Evolutionary conservation across 2,113 vertebrate species (phyloP).

Genomic region (Perca flavescens): DNA sequence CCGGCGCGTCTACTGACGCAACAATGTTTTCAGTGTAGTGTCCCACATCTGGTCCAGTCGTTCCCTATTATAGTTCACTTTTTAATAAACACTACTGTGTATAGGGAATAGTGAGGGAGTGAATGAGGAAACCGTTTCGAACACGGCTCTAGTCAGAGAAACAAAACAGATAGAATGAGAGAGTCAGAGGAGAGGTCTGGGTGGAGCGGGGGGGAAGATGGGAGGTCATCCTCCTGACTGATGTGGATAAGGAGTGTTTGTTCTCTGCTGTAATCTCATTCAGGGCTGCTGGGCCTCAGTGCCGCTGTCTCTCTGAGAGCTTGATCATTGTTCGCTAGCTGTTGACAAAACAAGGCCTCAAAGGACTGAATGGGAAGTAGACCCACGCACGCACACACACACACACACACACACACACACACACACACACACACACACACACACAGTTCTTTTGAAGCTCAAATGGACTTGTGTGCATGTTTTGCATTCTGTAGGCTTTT

Average conservation of each 20-base stretch:
- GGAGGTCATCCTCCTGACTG: conserved; percentile 28
- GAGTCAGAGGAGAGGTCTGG: conserved; percentile 2
- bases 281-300: conserved; percentile 25
- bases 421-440: conserved; percentile 9
- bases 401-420: conserved; percentile 7
- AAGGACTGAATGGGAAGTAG: conserved; percentile 11
- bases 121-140: no score
- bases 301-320: conserved; percentile 24
- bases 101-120: no score
- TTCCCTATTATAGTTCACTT: no score
- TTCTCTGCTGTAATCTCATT: conserved; percentile 55
- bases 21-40: no score
- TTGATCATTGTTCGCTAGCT: conserved; percentile 17
- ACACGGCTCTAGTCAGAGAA: no score
- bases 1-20: no score
- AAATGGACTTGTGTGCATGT: conserved; percentile 11
- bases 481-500: background rate
- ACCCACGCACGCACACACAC: conserved; percentile 15
- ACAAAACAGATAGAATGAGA: background rate
- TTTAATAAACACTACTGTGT: no score
- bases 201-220: conserved; percentile 12
- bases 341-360: conserved; percentile 34
- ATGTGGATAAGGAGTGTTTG: conserved; percentile 54
- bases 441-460: background rate
- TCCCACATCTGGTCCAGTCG: no score